Evolutionary conservation across 2,888 invertebrate species (phyloP).

Genomic region (Lasioglossum pauxillum): DNA sequence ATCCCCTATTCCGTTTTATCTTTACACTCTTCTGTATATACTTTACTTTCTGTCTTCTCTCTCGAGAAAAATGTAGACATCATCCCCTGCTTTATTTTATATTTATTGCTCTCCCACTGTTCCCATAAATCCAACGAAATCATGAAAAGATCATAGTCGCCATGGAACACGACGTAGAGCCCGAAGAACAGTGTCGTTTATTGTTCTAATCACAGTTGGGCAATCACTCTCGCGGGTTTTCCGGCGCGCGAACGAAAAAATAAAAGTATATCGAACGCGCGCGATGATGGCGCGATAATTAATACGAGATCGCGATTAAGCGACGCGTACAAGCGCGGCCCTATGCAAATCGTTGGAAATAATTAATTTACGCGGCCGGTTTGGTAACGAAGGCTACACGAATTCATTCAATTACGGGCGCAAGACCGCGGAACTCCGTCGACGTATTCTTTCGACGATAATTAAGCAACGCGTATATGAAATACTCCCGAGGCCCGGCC

Average conservation of each 20-base stretch:
- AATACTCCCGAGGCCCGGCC: neutral
- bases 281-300: constrained; percentile 38
- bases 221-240: neutral
- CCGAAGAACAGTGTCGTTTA: neutral
- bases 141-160: neutral
- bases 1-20: neutral
- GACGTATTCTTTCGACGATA: constrained; percentile 31
- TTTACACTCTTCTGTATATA: neutral
- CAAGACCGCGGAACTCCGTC: constrained; percentile 14
- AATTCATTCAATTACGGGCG: constrained; percentile 35
- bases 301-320: constrained; percentile 32
- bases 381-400: constrained; percentile 35
- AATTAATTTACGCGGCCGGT: constrained; percentile 33
- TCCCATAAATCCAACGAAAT: neutral
- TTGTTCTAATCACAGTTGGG: neutral
- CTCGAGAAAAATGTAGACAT: neutral
- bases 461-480: constrained; percentile 16
- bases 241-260: neutral
- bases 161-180: too few relatives aligned
- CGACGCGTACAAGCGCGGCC: neutral
- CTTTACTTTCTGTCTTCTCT: neutral
- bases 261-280: constrained; percentile 16
- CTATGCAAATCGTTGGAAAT: constrained; percentile 39
- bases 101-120: neutral
- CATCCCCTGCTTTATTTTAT: neutral